phyloP scores from a whole-genome alignment of 2,113 vertebrate species.

The Actenoides hombroni region DNA sequence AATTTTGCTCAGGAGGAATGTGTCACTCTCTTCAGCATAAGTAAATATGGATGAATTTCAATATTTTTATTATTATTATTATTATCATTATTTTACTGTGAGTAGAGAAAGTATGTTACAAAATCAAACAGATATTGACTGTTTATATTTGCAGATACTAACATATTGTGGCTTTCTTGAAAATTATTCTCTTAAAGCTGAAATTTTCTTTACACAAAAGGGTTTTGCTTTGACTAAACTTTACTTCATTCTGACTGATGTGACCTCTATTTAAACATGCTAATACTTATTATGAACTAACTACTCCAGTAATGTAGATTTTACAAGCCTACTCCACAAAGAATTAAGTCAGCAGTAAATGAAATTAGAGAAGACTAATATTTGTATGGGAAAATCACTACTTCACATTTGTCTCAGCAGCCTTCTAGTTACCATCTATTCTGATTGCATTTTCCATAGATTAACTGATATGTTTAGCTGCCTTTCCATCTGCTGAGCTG shows the following conservation, averaged over 20 bases:
- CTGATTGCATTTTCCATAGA: neutral
- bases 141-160: neutral
- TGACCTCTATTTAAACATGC: neutral
- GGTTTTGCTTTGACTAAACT: neutral
- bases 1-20: neutral
- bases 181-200: neutral
- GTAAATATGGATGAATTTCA: neutral
- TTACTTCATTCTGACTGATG: neutral
- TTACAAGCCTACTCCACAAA: neutral
- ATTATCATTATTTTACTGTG: neutral
- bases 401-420: neutral
- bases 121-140: neutral
- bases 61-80: neutral
- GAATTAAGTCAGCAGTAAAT: neutral
- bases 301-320: neutral
- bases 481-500: slow-evolving; percentile 10
- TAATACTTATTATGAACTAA: neutral
- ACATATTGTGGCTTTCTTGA: neutral
- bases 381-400: neutral
- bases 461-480: neutral
- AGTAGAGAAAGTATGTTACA: neutral
- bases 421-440: neutral
- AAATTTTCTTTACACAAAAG: neutral
- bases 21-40: neutral
- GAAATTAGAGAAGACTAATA: neutral